Evolutionary conservation across 2,113 vertebrate species (phyloP).

Genomic region (Labeo catla): DNA sequence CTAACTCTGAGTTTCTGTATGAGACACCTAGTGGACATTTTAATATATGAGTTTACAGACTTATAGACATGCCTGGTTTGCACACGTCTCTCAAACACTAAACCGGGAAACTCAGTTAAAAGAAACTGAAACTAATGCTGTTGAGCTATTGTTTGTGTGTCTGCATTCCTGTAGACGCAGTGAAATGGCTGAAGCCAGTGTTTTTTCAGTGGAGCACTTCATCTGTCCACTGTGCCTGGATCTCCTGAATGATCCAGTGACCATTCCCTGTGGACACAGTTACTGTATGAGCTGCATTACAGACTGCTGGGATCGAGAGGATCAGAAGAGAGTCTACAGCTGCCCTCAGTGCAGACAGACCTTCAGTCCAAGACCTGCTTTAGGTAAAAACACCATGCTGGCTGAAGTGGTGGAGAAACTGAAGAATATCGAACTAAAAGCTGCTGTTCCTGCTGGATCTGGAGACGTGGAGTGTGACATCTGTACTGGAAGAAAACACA

Average conservation of each 20-base stretch:
- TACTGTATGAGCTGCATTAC: constrained; percentile 1
- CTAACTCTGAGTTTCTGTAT: no score
- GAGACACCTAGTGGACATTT: constrained; percentile 3
- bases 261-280: neutral
- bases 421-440: neutral
- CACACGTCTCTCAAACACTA: neutral
- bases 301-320: neutral
- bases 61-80: neutral
- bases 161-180: neutral
- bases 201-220: constrained; percentile 7
- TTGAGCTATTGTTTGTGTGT: neutral
- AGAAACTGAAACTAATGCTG: neutral
- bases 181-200: neutral
- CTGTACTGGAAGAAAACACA: neutral
- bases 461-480: neutral
- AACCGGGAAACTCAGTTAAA: neutral
- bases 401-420: neutral
- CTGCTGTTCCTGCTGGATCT: neutral
- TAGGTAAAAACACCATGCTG: neutral
- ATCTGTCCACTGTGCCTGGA: neutral
- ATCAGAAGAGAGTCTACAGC: neutral
- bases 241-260: neutral
- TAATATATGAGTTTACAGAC: neutral
- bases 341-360: neutral
- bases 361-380: neutral